These are phyloP conservation scores for Galeopsomyia nigrocyanea DNA, from an alignment of 2,888 invertebrate genomes.

Conservation along the genomic window DNA sequence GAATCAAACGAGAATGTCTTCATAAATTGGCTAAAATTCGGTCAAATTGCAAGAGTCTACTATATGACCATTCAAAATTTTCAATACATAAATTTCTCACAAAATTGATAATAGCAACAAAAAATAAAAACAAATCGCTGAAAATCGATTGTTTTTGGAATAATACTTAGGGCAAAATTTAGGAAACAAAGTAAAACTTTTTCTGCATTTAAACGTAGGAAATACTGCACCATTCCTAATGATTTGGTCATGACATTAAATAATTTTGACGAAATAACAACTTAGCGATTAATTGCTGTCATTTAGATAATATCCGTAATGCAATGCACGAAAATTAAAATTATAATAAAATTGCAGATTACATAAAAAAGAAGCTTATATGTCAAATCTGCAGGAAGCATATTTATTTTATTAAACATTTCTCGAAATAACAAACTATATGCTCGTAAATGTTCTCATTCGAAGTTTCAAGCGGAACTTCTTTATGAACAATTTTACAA, in stretches of 20 bases:
- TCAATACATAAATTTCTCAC: slow-evolving; percentile 1
- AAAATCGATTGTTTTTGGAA: not conserved
- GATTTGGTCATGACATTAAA: slow-evolving; percentile 25
- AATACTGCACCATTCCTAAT: slow-evolving; percentile 35
- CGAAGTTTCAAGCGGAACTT: too few species aligned
- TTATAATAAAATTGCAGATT: too few species aligned
- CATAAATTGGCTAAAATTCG: slow-evolving; percentile 40
- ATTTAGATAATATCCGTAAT: too few species aligned
- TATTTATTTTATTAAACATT: too few species aligned
- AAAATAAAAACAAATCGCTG: slow-evolving; percentile 8
- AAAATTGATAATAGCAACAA: slow-evolving; percentile 13
- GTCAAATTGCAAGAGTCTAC: slow-evolving; percentile 30
- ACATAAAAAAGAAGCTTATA: too few species aligned
- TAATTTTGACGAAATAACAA: slow-evolving; percentile 51
- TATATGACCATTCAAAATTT: not conserved
- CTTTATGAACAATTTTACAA: too few species aligned
- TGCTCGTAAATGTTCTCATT: too few species aligned
- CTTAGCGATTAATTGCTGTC: not conserved
- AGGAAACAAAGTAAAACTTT: slow-evolving; percentile 15
- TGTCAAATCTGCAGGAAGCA: too few species aligned
- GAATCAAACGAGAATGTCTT: slow-evolving; percentile 16
- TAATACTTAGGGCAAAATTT: slow-evolving; percentile 15
- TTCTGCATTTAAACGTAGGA: slow-evolving; percentile 15
- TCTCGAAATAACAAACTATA: too few species aligned
- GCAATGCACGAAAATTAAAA: too few species aligned